phyloP scores from a whole-genome alignment of 2,888 invertebrate genomes.

The Bibio marci region DNA sequence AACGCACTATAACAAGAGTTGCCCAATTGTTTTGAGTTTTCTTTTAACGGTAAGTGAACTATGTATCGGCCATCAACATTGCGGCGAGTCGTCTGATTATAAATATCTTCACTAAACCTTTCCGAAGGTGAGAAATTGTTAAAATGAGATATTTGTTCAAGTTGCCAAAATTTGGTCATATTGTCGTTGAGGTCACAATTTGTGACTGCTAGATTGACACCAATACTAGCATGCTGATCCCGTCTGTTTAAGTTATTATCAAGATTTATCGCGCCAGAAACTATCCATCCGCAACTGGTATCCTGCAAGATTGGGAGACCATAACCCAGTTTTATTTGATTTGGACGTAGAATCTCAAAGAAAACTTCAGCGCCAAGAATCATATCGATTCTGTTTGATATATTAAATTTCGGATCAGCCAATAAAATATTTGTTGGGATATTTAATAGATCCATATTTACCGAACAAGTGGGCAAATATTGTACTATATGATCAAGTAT shows the following conservation, averaged over 20 bases:
- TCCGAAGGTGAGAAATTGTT: neutral
- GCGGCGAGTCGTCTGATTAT: neutral
- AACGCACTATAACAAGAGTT: neutral
- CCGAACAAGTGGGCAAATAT: too few species aligned
- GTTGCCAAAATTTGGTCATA: conserved; percentile 2
- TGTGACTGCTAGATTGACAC: neutral
- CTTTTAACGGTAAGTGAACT: conserved; percentile 3
- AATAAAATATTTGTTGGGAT: too few species aligned
- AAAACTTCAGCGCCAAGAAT: conserved; percentile 3
- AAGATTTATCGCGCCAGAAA: neutral
- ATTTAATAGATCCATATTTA: too few species aligned
- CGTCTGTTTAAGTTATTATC: too few species aligned
- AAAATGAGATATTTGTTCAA: neutral
- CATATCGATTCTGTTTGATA: neutral
- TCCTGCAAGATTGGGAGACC: neutral
- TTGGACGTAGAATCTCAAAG: neutral
- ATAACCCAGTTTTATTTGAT: neutral
- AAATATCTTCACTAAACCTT: neutral
- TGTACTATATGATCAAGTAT: too few species aligned
- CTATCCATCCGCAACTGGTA: conserved; percentile 3
- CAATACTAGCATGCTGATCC: too few species aligned
- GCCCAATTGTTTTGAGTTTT: neutral
- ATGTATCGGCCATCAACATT: neutral
- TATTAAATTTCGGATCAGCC: conserved; percentile 3
- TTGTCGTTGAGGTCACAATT: neutral